These are phyloP conservation scores for Chrysolina oricalcia DNA, from an alignment of 2,888 invertebrate species.

Conservation along the genomic window DNA sequence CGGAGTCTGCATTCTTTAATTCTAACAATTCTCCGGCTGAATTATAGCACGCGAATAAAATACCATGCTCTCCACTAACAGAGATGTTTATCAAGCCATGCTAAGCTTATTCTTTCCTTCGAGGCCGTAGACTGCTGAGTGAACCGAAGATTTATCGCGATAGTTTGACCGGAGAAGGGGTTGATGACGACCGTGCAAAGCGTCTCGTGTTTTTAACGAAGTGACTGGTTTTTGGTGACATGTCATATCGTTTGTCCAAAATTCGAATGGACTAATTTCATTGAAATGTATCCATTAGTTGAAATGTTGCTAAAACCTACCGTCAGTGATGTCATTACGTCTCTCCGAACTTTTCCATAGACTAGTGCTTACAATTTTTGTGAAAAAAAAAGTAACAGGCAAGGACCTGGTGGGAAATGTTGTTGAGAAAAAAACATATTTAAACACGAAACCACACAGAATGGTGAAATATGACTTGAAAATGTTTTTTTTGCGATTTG, in stretches of 20 bases:
- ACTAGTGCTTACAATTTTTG: too few relatives aligned
- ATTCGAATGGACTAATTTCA: too few relatives aligned
- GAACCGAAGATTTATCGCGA: slow-evolving; percentile 15
- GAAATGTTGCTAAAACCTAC: too few relatives aligned
- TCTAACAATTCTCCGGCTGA: slow-evolving; percentile 57
- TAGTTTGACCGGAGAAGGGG: slow-evolving; percentile 10
- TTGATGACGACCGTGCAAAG: slow-evolving; percentile 2
- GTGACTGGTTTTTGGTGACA: not conserved
- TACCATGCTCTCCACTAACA: slow-evolving; percentile 56
- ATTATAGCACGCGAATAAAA: slow-evolving; percentile 59
- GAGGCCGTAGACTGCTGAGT: slow-evolving; percentile 26
- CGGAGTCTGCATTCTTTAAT: slow-evolving; percentile 59
- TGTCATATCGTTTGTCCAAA: not conserved
- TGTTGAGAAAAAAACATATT: too few relatives aligned
- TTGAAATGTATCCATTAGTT: too few relatives aligned
- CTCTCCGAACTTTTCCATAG: too few relatives aligned
- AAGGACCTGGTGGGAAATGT: too few relatives aligned
- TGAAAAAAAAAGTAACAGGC: too few relatives aligned
- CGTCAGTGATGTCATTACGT: too few relatives aligned
- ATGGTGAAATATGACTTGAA: too few relatives aligned
- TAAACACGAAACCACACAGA: too few relatives aligned
- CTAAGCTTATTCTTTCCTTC: slow-evolving; percentile 52
- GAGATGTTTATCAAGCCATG: slow-evolving; percentile 58
- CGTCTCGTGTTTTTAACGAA: not conserved
- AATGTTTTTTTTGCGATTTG: too few relatives aligned